Evolutionary conservation across 2,797 vertebrate genomes (phyloP).

Genomic region (Xiphophorus birchmanni): DNA sequence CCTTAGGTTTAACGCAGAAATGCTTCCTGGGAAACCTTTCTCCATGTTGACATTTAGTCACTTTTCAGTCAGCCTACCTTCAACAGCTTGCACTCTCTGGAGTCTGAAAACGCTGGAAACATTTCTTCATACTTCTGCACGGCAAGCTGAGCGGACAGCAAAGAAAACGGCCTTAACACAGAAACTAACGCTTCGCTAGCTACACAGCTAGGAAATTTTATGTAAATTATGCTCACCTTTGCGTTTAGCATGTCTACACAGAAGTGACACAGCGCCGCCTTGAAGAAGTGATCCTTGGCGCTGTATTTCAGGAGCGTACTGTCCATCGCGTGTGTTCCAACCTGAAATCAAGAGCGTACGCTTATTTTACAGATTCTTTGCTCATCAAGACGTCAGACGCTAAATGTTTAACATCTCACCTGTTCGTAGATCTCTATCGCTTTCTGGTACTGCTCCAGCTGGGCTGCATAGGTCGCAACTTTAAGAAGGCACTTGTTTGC

Average conservation of each 20-base stretch:
- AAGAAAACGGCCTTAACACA: constrained; percentile 6
- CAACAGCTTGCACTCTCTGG: constrained; percentile 84
- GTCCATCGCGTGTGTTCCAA: constrained; percentile 91
- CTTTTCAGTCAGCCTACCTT: constrained; percentile 76
- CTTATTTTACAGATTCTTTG: neutral
- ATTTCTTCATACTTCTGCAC: constrained; percentile 86
- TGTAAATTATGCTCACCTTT: constrained; percentile 74
- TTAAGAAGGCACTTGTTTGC: constrained; percentile 97
- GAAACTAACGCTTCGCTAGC: accelerated
- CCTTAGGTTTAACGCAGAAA: neutral
- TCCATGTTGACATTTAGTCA: neutral
- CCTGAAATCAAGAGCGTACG: constrained; percentile 65
- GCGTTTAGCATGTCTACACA: constrained; percentile 93
- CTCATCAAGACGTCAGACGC: accelerated
- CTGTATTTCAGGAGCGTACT: constrained; percentile 93
- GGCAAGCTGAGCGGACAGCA: constrained; percentile 68
- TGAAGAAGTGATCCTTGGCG: constrained; percentile 94
- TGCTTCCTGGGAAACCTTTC: too few species aligned
- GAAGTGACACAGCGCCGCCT: constrained; percentile 91
- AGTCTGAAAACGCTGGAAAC: constrained; percentile 90
- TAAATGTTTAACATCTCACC: constrained; percentile 66
- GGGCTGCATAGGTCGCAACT: constrained; percentile 91
- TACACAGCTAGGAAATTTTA: neutral
- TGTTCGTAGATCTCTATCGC: constrained; percentile 95
- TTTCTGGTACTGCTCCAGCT: constrained; percentile 93